These are phyloP conservation scores for Pangasianodon hypophthalmus DNA, from an alignment of 2,113 vertebrate genomes.

Conservation along the genomic window DNA sequence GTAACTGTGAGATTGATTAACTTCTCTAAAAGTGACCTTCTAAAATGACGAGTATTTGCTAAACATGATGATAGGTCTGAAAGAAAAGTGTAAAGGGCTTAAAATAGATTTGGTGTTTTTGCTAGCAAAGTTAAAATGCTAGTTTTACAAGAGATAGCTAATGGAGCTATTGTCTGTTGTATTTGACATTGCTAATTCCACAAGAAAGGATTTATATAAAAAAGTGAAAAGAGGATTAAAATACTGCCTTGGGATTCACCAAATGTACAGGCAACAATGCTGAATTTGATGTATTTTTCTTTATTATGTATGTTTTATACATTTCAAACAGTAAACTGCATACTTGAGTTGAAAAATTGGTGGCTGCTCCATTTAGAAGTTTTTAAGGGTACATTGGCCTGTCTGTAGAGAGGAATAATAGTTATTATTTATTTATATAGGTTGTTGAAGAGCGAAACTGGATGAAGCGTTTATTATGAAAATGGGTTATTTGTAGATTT, in stretches of 20 bases:
- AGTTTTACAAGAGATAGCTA: not conserved
- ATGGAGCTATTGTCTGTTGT: too few species aligned
- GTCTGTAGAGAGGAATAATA: not conserved
- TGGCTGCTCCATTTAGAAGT: not conserved
- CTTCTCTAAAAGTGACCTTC: not conserved
- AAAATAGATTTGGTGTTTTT: not conserved
- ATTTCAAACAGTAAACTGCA: not conserved
- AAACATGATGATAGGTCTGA: not conserved
- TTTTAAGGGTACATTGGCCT: not conserved
- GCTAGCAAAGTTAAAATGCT: not conserved
- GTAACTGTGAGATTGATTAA: not conserved
- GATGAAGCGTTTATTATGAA: not conserved
- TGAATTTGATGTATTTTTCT: not conserved
- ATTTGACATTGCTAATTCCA: not conserved
- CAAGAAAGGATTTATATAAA: not conserved
- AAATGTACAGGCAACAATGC: not conserved
- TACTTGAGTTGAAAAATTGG: not conserved
- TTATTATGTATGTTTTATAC: not conserved
- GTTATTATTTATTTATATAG: not conserved
- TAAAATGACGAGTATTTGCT: not conserved
- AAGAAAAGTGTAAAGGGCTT: not conserved
- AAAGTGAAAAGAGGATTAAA: not conserved
- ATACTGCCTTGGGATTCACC: not conserved
- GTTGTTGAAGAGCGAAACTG: not conserved
- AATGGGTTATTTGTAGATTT: not conserved